These are phyloP conservation scores for Stenchaetothrips biformis DNA, from an alignment of 2,888 invertebrate genomes.

Conservation along the genomic window DNA sequence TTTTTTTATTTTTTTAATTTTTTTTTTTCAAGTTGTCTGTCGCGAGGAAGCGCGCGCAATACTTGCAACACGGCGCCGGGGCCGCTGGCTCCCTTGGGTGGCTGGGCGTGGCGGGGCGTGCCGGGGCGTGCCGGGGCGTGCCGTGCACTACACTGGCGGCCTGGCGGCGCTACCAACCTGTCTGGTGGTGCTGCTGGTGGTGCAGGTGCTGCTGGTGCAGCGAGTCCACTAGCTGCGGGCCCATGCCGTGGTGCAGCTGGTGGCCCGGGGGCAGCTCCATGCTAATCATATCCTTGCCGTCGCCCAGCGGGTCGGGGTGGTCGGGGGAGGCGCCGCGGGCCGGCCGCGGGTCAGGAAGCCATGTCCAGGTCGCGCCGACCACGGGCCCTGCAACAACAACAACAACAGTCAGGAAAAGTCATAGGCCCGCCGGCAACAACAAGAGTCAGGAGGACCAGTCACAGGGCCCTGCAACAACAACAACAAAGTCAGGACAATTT, in stretches of 20 bases:
- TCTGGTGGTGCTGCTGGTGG: conserved; percentile 9
- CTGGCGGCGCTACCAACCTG: not conserved
- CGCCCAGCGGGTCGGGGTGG: not conserved
- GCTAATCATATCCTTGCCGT: conserved; percentile 5
- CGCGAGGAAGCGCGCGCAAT: no score
- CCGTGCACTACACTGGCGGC: no score
- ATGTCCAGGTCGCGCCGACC: not conserved
- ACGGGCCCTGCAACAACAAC: not conserved
- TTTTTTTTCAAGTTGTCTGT: no score
- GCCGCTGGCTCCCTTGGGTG: no score
- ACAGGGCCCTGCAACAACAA: not conserved
- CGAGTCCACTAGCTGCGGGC: not conserved
- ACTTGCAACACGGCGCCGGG: no score
- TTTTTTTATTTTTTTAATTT: no score
- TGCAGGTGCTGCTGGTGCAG: conserved; percentile 20
- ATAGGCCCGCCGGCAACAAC: no score
- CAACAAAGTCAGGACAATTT: not conserved
- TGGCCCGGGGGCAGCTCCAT: conserved; percentile 19
- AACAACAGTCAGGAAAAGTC: not conserved
- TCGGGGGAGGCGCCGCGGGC: not conserved
- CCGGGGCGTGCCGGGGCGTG: no score
- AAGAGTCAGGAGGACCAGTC: no score
- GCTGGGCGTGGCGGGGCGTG: no score
- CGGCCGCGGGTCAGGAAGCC: not conserved
- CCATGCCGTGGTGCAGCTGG: conserved; percentile 22